A percentile compares a stretch with the other conserved stretches of the same genome.
phyloP scores from a whole-genome alignment of 2,797 vertebrate genomes.

The Eospalax fontanierii region DNA sequence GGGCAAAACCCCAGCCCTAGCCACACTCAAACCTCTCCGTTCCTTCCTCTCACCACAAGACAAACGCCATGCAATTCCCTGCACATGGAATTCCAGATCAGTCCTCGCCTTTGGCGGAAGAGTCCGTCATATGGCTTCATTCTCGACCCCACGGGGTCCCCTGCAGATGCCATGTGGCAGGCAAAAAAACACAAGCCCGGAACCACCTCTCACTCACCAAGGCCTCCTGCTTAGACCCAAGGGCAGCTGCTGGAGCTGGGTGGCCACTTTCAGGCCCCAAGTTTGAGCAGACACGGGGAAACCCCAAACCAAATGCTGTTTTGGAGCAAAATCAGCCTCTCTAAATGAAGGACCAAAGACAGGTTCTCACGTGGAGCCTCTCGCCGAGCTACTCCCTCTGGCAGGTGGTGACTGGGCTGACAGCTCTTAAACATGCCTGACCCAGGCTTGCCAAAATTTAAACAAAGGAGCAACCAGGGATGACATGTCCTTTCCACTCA shows the following conservation, averaged over 20 bases:
- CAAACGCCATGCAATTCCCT: neutral
- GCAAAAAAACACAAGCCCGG: neutral
- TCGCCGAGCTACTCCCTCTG: rapidly evolving
- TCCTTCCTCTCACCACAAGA: neutral
- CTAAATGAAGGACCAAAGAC: rapidly evolving
- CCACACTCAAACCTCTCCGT: neutral
- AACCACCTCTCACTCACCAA: neutral
- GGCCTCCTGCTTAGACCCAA: neutral
- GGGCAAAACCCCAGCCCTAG: neutral
- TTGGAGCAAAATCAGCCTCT: neutral
- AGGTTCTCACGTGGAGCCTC: rapidly evolving
- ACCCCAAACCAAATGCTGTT: neutral
- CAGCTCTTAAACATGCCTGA: neutral
- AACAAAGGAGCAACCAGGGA: neutral
- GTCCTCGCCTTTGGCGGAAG: too few species aligned
- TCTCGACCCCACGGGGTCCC: neutral
- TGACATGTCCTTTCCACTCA: neutral
- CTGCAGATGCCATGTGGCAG: neutral
- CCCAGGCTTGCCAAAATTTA: neutral
- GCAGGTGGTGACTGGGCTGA: rapidly evolving
- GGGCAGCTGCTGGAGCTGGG: rapidly evolving
- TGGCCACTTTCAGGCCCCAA: neutral
- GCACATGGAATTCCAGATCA: neutral
- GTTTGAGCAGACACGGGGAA: neutral
- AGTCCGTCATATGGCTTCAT: neutral